Conservation (phyloP, 2,113 vertebrate genomes). For the Motacilla alba region DNA sequence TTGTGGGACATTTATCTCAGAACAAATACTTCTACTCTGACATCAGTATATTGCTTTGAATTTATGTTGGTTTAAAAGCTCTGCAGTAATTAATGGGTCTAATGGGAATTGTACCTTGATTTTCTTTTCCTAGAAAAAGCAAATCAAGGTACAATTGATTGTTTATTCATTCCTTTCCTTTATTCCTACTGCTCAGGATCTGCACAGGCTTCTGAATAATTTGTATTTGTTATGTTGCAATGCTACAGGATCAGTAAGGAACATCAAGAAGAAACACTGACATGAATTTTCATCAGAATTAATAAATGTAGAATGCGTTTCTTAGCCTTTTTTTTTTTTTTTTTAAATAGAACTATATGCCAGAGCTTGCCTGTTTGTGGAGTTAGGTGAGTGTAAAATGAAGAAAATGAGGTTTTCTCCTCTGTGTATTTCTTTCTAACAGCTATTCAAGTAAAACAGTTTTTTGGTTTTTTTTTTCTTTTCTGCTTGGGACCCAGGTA, state of each 20-base stretch:
- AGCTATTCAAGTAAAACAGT: background rate
- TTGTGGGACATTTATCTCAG: background rate
- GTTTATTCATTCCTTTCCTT: background rate
- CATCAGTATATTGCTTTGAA: background rate
- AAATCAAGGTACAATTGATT: no score
- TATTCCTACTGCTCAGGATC: background rate
- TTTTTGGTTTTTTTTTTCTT: background rate
- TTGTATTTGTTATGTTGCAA: background rate
- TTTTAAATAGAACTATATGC: background rate
- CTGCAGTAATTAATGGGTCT: background rate
- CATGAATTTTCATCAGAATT: background rate
- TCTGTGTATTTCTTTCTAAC: background rate
- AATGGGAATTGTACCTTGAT: background rate
- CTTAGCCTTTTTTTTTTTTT: background rate
- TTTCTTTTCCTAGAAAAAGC: background rate
- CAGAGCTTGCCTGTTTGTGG: background rate
- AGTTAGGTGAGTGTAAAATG: background rate
- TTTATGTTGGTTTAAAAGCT: conserved; percentile 10
- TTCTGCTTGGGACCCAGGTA: background rate
- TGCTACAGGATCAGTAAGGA: background rate
- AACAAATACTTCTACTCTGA: background rate
- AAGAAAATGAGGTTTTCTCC: background rate
- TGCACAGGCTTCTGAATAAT: background rate
- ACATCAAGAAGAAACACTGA: background rate
- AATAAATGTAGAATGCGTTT: background rate